These are phyloP conservation scores for Lycocerus yunnanus DNA, from an alignment of 2,888 invertebrate species.

Conservation along the genomic window DNA sequence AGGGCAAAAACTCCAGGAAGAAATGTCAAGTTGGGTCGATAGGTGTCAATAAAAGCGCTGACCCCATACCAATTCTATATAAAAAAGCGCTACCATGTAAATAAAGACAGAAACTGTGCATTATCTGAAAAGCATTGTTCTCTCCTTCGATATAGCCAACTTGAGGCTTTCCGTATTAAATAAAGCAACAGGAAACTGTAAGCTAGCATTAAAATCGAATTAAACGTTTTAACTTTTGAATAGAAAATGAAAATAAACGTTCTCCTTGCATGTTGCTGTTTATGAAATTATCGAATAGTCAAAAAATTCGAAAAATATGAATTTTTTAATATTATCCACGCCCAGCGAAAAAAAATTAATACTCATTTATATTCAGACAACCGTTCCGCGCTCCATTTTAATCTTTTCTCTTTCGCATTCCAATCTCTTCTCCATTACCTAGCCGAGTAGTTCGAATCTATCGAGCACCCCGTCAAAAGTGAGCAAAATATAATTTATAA, in stretches of 20 bases:
- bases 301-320: not conserved
- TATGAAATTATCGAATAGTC: not conserved
- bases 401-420: not conserved
- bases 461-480: not conserved
- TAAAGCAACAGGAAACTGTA: not conserved
- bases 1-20: conserved; percentile 36
- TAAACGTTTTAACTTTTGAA: not conserved
- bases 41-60: conserved; percentile 29
- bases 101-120: not conserved
- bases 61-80: conserved; percentile 30
- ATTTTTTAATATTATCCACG: not conserved
- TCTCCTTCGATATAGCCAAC: not conserved
- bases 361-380: conserved; percentile 3
- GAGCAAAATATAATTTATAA: not conserved
- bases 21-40: conserved; percentile 36
- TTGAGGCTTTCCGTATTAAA: not conserved
- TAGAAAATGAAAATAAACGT: not conserved
- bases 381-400: not conserved
- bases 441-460: not conserved
- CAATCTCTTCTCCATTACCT: conserved; percentile 1
- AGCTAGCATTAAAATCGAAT: conserved; percentile 1
- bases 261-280: not conserved
- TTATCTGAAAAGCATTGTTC: not conserved
- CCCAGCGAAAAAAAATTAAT: not conserved
- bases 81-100: conserved; percentile 3